Conservation (phyloP, 2,113 vertebrate species). For the Eleginops maclovinus region DNA sequence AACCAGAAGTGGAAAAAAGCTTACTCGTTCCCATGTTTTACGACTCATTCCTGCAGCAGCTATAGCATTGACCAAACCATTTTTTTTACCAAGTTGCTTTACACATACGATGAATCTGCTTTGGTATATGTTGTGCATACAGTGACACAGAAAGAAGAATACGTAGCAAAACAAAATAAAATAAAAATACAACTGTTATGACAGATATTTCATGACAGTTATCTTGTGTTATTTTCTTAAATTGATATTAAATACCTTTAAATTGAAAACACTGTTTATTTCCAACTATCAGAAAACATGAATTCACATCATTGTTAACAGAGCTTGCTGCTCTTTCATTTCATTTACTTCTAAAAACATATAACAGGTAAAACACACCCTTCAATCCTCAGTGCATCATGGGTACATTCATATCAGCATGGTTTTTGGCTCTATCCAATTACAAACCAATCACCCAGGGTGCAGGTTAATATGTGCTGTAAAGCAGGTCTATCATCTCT, state of each 20-base stretch:
- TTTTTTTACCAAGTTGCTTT: no score
- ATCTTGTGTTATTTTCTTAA: no score
- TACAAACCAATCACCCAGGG: neutral
- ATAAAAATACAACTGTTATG: no score
- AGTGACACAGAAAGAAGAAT: no score
- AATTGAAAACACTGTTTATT: neutral
- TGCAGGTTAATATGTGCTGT: slow-evolving; percentile 24
- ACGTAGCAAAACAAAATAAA: no score
- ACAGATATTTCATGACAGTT: no score
- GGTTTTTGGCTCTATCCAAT: slow-evolving; percentile 12
- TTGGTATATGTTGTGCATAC: no score
- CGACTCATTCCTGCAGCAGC: neutral
- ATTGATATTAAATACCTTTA: neutral
- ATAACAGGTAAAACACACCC: neutral
- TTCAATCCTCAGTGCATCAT: neutral
- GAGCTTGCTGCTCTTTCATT: neutral
- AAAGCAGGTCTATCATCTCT: neutral
- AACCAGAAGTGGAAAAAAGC: no score
- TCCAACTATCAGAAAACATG: neutral
- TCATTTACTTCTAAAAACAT: neutral
- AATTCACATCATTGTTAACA: neutral
- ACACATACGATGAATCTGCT: no score
- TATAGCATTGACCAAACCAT: no score
- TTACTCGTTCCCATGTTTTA: no score
- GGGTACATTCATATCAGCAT: neutral